phyloP scores from a whole-genome alignment of 2,797 vertebrate species.

The Sitta carolinensis region DNA sequence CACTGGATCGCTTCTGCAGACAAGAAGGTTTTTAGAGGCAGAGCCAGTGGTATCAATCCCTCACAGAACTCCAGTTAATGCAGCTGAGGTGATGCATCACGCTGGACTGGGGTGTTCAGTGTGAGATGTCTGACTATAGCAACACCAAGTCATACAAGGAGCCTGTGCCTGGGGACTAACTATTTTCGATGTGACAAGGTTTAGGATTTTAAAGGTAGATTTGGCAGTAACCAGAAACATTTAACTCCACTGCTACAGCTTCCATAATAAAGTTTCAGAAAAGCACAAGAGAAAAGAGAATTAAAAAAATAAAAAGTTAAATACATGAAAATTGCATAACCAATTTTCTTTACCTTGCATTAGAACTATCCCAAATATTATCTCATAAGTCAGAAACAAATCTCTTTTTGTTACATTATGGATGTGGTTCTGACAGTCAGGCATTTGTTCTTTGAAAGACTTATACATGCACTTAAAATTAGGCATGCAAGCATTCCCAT shows the following conservation, averaged over 20 bases:
- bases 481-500: constrained; percentile 5
- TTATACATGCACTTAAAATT: not conserved
- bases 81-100: not conserved
- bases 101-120: not conserved
- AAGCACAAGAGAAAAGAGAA: not conserved
- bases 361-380: not conserved
- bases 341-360: not conserved
- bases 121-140: not conserved
- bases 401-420: not conserved
- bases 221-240: not conserved
- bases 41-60: not conserved
- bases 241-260: not conserved
- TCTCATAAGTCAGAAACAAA: not conserved
- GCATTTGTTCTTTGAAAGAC: not conserved
- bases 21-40: not conserved
- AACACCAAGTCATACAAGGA: not conserved
- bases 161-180: not conserved
- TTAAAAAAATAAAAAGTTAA: not conserved
- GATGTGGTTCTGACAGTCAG: not conserved
- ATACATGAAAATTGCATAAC: not conserved
- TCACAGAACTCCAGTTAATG: not conserved
- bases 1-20: not conserved
- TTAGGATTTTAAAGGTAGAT: not conserved
- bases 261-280: not conserved
- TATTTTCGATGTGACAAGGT: not conserved